Conservation (phyloP, 2,888 invertebrate genomes). For the Patella ulyssiponensis region DNA sequence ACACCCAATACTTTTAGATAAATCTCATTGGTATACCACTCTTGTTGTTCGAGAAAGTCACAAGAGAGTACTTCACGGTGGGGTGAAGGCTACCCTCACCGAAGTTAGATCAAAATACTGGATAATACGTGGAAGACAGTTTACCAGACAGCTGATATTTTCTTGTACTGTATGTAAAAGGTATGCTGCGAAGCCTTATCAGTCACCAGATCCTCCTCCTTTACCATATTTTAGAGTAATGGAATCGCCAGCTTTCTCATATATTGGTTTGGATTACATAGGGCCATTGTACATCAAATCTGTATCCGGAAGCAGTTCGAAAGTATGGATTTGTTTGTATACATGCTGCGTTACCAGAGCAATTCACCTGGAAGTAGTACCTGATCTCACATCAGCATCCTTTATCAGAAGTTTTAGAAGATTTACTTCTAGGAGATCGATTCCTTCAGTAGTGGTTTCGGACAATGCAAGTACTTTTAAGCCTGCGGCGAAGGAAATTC, state of each 20-base stretch:
- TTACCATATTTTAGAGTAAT: neutral
- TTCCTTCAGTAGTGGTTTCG: neutral
- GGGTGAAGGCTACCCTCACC: neutral
- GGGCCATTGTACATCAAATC: neutral
- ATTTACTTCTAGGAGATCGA: neutral
- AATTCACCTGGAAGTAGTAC: neutral
- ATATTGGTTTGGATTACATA: neutral
- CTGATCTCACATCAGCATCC: neutral
- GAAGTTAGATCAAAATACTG: slow-evolving; percentile 3
- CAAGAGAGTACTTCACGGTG: neutral
- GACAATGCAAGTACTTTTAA: neutral
- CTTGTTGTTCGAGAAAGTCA: neutral
- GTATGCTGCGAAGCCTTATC: neutral
- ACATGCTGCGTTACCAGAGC: slow-evolving; percentile 2
- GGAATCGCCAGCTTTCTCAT: neutral
- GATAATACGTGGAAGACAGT: neutral
- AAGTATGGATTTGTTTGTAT: neutral
- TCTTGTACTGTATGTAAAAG: neutral
- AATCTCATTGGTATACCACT: slow-evolving; percentile 4
- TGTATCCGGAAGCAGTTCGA: neutral
- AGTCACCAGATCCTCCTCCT: neutral
- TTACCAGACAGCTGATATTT: neutral
- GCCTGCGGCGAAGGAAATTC: neutral
- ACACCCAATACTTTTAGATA: neutral
- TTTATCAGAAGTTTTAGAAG: neutral